Base-by-base conservation (phyloP, 2,888 invertebrate species). In the Rapana venosa region DNA sequence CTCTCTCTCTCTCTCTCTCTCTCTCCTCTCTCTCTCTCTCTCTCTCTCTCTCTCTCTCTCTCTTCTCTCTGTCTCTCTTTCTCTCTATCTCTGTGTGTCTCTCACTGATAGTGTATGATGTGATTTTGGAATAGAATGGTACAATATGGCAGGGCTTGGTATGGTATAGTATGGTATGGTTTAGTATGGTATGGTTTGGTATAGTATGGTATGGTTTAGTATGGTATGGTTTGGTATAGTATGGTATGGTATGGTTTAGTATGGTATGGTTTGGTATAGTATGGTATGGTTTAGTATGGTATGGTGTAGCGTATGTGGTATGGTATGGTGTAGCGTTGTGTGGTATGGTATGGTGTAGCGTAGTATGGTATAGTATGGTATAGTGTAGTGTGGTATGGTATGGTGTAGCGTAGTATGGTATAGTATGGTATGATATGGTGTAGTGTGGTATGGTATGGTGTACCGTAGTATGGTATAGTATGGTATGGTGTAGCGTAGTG, bases 361-460 rank as follows among this genome's bases (percentile, higher is more conserved):
- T 74, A n/a, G n/a, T 74, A n/a, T 8, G n/a, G 74, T 74, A n/a
- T 74, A n/a, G 74, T 74, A n/a, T 74, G n/a, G n/a, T 74, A n/a
- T 74, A n/a, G 74, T n/a, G n/a, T 26, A 74, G 74, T 74, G 74
- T 74, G 26, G 74, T 74, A n/a, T 74, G 26, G 74, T 2, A n/a
- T 22, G 26, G 74, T 74, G n/a, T n/a, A 74, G 74, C 26, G 74
- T 74, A 74, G 74, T 74, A n/a, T 74, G n/a, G 26, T 74, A n/a
- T 74, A 74, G n/a, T 74, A n/a, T 74, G 8, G 74, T 74, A 47
- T 47, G 47, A 8, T 47, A 47, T 47, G n/a, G 2, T 74, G n/a
- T 74, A 74, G n/a, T 74, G 74, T 74, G 8, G 74, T 74, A 74
- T 26, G 11, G 74, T 74, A n/a, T 30, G n/a, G 74, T 74, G n/a